Evolutionary conservation across 1,140 invertebrate genomes (phyloP).

Genomic region (Rhysida immarginata): DNA sequence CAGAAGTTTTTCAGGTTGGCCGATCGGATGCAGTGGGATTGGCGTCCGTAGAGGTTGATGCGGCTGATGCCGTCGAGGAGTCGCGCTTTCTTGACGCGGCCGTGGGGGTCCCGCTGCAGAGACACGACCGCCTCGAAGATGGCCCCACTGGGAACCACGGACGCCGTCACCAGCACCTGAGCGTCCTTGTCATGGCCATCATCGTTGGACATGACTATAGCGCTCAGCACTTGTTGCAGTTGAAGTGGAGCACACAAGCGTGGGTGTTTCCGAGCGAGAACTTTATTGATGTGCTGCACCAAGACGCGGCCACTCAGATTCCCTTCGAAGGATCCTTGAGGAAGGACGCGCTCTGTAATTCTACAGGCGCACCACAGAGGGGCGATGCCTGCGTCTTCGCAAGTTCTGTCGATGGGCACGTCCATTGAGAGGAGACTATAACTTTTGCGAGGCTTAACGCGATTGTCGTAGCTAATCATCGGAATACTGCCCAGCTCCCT

Average conservation of each 20-base stretch:
- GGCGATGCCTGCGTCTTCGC: conserved; percentile 32
- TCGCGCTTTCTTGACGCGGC: conserved; percentile 33
- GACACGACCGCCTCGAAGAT: conserved; percentile 36
- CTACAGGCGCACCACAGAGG: conserved; percentile 41
- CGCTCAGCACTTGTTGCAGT: too few species aligned
- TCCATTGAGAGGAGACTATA: conserved; percentile 24
- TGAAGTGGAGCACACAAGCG: too few species aligned
- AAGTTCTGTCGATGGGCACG: conserved; percentile 28
- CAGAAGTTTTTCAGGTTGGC: conserved; percentile 40
- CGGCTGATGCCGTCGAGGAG: conserved; percentile 39
- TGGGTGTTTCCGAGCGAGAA: too few species aligned
- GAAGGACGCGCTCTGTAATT: conserved; percentile 20
- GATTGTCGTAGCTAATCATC: conserved; percentile 6
- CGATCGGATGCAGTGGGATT: conserved; percentile 35
- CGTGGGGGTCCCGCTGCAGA: too few species aligned
- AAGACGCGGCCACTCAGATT: conserved; percentile 17
- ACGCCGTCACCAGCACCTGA: background rate
- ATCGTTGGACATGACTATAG: too few species aligned
- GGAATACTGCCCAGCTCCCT: conserved; percentile 19
- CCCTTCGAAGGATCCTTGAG: conserved; percentile 13
- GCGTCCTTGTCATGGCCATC: too few species aligned
- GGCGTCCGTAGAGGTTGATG: conserved; percentile 39
- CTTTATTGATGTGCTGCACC: conserved; percentile 20
- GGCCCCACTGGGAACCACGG: background rate
- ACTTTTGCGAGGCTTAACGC: conserved; percentile 15